Conservation (phyloP, 1,140 invertebrate species). For the Drosophila sturtevanti region DNA sequence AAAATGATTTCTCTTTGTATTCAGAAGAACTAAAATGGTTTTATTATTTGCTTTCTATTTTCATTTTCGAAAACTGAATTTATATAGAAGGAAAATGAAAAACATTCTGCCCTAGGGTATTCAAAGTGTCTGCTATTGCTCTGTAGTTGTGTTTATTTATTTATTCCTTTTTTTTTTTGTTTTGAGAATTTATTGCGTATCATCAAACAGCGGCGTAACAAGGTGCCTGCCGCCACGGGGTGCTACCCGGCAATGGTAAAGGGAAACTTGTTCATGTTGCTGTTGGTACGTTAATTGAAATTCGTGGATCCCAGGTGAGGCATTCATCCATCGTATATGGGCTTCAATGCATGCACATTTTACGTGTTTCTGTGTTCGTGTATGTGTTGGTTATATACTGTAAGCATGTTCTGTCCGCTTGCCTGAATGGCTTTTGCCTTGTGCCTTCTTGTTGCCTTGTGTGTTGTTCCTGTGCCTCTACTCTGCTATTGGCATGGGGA, state of each 20-base stretch:
- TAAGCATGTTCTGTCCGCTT: constrained; percentile 26
- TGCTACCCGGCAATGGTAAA: constrained; percentile 36
- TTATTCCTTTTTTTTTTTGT: constrained; percentile 14
- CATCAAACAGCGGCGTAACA: constrained; percentile 51
- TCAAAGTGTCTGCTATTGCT: background rate
- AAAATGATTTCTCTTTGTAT: too few relatives aligned
- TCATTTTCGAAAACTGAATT: too few relatives aligned
- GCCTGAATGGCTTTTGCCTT: constrained; percentile 44
- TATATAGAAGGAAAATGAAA: background rate
- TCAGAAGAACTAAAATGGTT: too few relatives aligned
- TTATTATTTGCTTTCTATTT: too few relatives aligned
- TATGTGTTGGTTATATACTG: constrained; percentile 12
- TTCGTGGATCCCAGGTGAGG: constrained; percentile 71
- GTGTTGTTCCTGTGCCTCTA: background rate
- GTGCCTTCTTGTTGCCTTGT: background rate
- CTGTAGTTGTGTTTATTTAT: background rate
- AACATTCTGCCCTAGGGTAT: background rate
- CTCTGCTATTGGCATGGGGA: constrained; percentile 16
- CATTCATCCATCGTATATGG: constrained; percentile 51
- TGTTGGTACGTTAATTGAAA: constrained; percentile 77
- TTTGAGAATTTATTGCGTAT: constrained; percentile 63
- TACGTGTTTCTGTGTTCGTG: constrained; percentile 1
- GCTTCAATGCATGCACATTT: constrained; percentile 35
- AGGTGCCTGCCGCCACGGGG: constrained; percentile 11
- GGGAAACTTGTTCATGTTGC: constrained; percentile 60